These are phyloP conservation scores for Gonatopus flavifemur DNA, from an alignment of 1,140 invertebrate genomes.

Conservation along the genomic window DNA sequence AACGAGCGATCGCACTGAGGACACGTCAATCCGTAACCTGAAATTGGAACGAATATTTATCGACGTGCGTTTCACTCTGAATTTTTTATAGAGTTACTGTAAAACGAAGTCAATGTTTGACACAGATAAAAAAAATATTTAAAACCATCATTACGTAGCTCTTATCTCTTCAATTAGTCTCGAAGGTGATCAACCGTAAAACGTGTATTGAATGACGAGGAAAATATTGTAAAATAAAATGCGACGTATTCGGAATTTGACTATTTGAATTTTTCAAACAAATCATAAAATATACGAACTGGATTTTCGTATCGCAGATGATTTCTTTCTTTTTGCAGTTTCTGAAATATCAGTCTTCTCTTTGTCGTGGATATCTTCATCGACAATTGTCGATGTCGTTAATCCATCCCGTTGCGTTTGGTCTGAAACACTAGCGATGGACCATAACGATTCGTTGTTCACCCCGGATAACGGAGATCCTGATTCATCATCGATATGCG, in stretches of 20 bases:
- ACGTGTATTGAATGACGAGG: too few relatives aligned
- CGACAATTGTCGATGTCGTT: constrained; percentile 36
- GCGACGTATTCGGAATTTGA: too few relatives aligned
- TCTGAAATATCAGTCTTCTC: constrained; percentile 50
- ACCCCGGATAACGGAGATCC: constrained; percentile 38
- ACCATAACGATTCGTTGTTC: constrained; percentile 45
- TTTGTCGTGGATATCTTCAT: constrained; percentile 42
- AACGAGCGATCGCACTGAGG: constrained; percentile 74
- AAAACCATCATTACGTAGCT: constrained; percentile 10
- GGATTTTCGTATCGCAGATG: constrained; percentile 38
- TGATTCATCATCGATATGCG: constrained; percentile 52
- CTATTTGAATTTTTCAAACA: too few relatives aligned
- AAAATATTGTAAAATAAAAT: too few relatives aligned
- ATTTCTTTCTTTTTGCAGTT: constrained; percentile 48
- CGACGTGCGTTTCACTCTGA: neutral
- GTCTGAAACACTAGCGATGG: constrained; percentile 36
- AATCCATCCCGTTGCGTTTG: constrained; percentile 51
- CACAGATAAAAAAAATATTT: neutral
- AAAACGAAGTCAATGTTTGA: constrained; percentile 7
- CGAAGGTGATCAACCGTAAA: too few relatives aligned
- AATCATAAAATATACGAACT: constrained; percentile 18
- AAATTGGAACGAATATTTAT: constrained; percentile 10
- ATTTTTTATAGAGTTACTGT: neutral
- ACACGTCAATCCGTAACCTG: constrained; percentile 61
- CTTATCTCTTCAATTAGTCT: constrained; percentile 14